Percentiles rank a stretch among this genome's conserved stretches.
phyloP scores from a whole-genome alignment of 2,797 vertebrate species.

The Centroberyx gerrardi region DNA sequence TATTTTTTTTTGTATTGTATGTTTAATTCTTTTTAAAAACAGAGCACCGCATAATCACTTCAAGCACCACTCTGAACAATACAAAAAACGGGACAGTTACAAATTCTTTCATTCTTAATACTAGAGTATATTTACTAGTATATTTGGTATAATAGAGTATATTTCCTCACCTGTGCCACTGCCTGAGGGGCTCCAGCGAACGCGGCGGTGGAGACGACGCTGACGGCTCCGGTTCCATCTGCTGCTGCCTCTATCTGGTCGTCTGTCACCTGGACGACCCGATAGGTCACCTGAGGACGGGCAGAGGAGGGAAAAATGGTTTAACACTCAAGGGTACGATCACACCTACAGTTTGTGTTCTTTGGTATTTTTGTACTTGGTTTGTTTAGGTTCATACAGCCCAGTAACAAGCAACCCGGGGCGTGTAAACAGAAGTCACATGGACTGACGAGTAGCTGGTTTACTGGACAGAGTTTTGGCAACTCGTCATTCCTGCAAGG shows the following conservation, averaged over 20 bases:
- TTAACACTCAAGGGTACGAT: background rate
- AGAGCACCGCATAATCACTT: too few relatives aligned
- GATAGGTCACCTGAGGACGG: slow-evolving; percentile 91
- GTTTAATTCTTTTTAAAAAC: too few relatives aligned
- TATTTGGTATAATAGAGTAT: too few relatives aligned
- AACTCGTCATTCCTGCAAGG: too few relatives aligned
- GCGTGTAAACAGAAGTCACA: background rate
- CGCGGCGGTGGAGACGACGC: slow-evolving; percentile 91
- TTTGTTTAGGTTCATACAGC: background rate
- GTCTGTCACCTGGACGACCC: slow-evolving; percentile 94
- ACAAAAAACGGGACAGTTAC: too few relatives aligned
- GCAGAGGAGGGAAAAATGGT: background rate
- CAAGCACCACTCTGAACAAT: too few relatives aligned
- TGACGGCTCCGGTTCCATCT: slow-evolving; percentile 89
- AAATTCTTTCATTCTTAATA: too few relatives aligned
- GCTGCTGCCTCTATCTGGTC: slow-evolving; percentile 89
- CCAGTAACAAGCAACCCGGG: background rate
- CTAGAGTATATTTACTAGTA: too few relatives aligned
- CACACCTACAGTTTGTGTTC: background rate
- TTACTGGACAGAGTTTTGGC: too few relatives aligned
- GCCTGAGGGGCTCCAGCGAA: slow-evolving; percentile 91
- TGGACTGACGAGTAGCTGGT: too few relatives aligned
- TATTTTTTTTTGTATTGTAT: too few relatives aligned
- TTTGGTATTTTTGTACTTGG: background rate
- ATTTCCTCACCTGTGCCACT: slow-evolving; percentile 88